phyloP scores from a whole-genome alignment of 2,113 vertebrate species.

The Willisornis vidua region DNA sequence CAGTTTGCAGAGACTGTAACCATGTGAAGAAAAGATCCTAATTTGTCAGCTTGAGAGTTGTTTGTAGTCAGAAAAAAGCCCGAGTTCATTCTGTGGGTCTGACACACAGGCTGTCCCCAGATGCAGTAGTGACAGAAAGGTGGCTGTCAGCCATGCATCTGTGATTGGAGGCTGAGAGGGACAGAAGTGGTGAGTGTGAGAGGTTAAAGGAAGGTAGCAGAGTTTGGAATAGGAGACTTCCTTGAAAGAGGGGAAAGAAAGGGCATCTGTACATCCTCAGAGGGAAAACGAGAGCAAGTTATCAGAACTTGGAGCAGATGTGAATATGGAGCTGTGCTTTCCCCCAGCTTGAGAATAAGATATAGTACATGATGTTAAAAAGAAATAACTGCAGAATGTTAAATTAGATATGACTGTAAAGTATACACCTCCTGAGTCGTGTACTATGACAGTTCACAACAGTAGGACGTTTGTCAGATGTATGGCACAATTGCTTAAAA shows the following conservation, averaged over 20 bases:
- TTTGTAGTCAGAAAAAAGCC: neutral
- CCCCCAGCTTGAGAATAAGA: neutral
- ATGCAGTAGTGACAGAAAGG: neutral
- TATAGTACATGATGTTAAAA: neutral
- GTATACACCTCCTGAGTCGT: neutral
- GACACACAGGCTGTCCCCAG: neutral
- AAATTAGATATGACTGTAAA: neutral
- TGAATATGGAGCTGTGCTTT: neutral
- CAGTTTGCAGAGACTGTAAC: neutral
- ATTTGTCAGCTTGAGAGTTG: constrained; percentile 34
- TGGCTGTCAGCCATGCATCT: neutral
- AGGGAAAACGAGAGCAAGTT: neutral
- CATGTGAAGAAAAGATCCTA: constrained; percentile 11
- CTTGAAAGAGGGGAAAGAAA: neutral
- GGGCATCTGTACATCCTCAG: neutral
- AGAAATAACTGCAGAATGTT: neutral
- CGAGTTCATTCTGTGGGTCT: neutral
- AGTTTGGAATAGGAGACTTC: neutral
- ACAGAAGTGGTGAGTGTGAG: neutral
- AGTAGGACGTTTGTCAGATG: neutral
- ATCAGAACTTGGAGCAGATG: neutral
- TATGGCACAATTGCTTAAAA: neutral
- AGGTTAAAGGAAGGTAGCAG: neutral
- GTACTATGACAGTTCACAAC: neutral
- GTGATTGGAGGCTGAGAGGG: neutral